Evolutionary conservation across 2,888 invertebrate genomes (phyloP), one percentile per base, ranked within the genome.

Genomic region (Heteromurus nitidus): DNA sequence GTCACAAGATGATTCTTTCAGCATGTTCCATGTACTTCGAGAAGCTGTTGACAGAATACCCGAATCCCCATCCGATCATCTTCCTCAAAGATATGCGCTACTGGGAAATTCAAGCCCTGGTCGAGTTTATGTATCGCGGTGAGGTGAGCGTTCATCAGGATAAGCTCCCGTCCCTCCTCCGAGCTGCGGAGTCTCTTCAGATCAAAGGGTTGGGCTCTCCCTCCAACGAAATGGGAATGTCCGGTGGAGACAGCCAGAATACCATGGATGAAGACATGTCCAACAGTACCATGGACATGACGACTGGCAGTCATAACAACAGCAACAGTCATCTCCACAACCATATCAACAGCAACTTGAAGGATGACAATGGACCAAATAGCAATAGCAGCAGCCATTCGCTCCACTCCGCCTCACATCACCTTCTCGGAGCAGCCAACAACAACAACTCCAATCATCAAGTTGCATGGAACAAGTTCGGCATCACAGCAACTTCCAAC

Each of bases 61-160:
- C 86, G 30, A 87, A 86, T 64, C 82, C 84, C 53, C 86, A 87
- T 72, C 87, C 87, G 11, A 86, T 87, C 55, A 86, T 87, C 13
- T 86, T 87, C 50, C 84, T 87, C 9, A 85, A 85, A 64, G 86
- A 86, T 73, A 86, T 87, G 86, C 82, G 85, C 20, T 87, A 83
- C 73, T 86, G 86, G 86, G 87, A 87, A 69, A 86, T 87, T 30
- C 85, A 86, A 55, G 86, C 87, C 30, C 83, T 87, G 28, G 87
- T 87, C 30, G 87, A 87, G 79, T 87, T 87, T 69, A 87, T 87
- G 86, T 87, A 87, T 84, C 83, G 85, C 62, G 86, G 86, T 24
- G 87, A 87, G 69, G 85, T 86, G 55, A 86, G 85, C 83, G 85
- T 87, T 80, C 87, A 86, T 58, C 87, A 87, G 60, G 87, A 87